Evolutionary conservation across 2,888 invertebrate genomes (phyloP).

Genomic region (Taphrorychus bicolor): DNA sequence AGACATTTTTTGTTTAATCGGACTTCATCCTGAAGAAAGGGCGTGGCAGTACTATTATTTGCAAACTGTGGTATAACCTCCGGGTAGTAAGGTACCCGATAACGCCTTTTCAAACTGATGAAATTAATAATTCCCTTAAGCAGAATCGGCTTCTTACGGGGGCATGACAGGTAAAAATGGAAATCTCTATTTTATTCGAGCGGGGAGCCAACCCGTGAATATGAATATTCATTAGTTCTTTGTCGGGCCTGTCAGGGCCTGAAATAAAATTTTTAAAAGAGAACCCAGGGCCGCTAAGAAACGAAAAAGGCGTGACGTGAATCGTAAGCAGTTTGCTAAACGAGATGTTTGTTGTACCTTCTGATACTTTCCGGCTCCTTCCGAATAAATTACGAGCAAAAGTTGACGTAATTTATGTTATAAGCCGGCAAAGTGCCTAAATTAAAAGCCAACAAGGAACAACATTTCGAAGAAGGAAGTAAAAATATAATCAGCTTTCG

Average conservation of each 20-base stretch:
- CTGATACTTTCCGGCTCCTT: constrained; percentile 5
- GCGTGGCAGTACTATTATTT: too few species aligned
- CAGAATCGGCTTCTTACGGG: neutral
- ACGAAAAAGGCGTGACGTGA: constrained; percentile 25
- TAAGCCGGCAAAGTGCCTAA: neutral
- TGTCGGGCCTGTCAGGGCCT: constrained; percentile 21
- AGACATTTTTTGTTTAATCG: too few species aligned
- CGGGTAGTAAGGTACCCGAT: too few species aligned
- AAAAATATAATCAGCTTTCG: neutral
- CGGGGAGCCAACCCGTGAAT: constrained; percentile 17
- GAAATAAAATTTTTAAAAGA: constrained; percentile 25
- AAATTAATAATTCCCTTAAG: neutral
- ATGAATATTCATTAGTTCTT: constrained; percentile 31
- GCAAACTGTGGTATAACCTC: too few species aligned
- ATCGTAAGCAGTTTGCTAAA: constrained; percentile 25
- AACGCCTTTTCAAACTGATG: neutral
- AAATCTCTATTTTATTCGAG: constrained; percentile 12
- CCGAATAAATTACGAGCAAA: constrained; percentile 1
- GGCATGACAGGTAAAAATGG: constrained; percentile 1
- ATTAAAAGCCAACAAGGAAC: neutral
- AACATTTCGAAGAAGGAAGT: neutral
- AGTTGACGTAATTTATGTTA: constrained; percentile 1
- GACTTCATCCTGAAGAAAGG: too few species aligned
- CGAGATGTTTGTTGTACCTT: constrained; percentile 15
- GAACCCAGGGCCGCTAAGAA: constrained; percentile 4